Evolutionary conservation across 2,113 vertebrate genomes (phyloP), one percentile per base, ranked within the genome.

Genomic region (Halichoerus grypus): DNA sequence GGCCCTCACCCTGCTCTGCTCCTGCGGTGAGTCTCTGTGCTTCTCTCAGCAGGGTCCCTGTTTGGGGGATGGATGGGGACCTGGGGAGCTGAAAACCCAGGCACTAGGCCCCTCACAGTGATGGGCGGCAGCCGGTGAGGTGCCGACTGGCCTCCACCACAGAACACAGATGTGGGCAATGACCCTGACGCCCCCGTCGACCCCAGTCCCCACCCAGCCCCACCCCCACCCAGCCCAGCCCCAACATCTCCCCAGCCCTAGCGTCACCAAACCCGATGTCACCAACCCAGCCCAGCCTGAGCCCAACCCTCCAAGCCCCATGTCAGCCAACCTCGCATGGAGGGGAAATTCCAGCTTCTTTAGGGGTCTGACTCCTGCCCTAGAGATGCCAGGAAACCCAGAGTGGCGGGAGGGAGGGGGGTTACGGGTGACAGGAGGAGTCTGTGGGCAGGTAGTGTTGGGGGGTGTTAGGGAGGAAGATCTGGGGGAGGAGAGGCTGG

Each of bases 21-120:
- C 71, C 96, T 92, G 80, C 0, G 94, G 97, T 98, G 83, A 97
- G 97, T 98, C 53, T 65, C 24, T 5, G 57, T 5, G 57, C 21
- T 83, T 61, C 76, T 7, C 2, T 16, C 80, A 26, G 81, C 42
- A 72, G 39, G 13, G 72, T 24, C 19, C 51, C 22, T 9, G 10
- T 1, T 1, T 1, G 21, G 21, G 33, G 31, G 36, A 7, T 4
- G 0, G 39, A 24, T 0, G 11, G 84, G 36, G 2, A 0, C 0
- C 28, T 15, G 53, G 42, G 51, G 24, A 39, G 39, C 31, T 51
- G 21, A 36, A 22, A n/a, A 24, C 15, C 31, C 67, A 22, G 59
- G 53, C 12, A 7, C 53, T 16, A 8, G 46, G n/a, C 19, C 55
- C 24, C 46, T 59, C 2, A 0, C 69, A 22, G 21, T 26, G 33